A percentile compares a stretch with the other conserved stretches of the same genome.
Conservation (phyloP, 2,888 invertebrate genomes). For the Pheosia gnoma region DNA sequence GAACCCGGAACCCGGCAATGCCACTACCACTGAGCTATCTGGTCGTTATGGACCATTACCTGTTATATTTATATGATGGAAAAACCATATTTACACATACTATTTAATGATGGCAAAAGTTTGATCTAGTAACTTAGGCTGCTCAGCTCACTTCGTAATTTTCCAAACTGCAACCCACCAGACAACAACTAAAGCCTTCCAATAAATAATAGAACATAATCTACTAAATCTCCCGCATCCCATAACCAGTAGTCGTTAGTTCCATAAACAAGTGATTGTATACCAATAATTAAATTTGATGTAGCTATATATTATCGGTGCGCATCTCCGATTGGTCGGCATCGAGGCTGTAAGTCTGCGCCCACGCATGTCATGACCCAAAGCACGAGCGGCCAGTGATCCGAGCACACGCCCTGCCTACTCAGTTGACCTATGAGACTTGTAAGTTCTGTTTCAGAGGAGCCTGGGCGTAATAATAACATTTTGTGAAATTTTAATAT, state of each 20-base stretch:
- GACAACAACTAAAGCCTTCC: neutral
- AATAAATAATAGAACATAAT: conserved; percentile 20
- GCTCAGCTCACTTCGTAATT: too few relatives aligned
- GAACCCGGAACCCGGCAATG: too few relatives aligned
- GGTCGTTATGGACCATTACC: too few relatives aligned
- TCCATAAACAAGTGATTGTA: conserved; percentile 50
- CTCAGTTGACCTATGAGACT: conserved; percentile 17
- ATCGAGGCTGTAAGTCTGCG: conserved; percentile 49
- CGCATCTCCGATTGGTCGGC: conserved; percentile 52
- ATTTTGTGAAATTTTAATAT: conserved; percentile 32
- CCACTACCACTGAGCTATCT: too few relatives aligned
- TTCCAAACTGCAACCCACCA: too few relatives aligned
- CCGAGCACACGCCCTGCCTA: conserved; percentile 27
- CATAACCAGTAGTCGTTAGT: conserved; percentile 33
- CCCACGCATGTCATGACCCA: conserved; percentile 68
- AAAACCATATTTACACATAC: too few relatives aligned
- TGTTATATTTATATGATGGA: too few relatives aligned
- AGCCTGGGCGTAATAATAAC: conserved; percentile 39
- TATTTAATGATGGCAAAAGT: too few relatives aligned
- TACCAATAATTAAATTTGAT: conserved; percentile 63
- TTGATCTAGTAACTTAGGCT: too few relatives aligned
- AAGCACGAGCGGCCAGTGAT: conserved; percentile 49
- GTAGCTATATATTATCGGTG: conserved; percentile 62
- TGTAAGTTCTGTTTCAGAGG: conserved; percentile 29
- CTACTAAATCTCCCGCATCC: conserved; percentile 23